phyloP scores from a whole-genome alignment of 2,888 invertebrate species.

The Drosophila paranaensis region DNA sequence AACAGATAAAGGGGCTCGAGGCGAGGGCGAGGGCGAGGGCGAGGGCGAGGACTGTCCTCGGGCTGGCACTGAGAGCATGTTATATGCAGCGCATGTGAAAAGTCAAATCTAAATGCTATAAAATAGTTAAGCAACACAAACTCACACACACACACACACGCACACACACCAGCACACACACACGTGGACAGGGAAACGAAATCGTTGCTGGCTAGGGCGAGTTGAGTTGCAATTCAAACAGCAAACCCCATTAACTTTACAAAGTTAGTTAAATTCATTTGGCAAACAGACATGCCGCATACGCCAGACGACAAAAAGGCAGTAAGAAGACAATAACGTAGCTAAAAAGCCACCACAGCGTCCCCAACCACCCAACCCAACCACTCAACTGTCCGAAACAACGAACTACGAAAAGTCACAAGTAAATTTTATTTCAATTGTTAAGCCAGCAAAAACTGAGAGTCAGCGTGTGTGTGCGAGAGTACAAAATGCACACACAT shows the following conservation, averaged over 20 bases:
- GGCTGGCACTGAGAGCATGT: constrained; percentile 22
- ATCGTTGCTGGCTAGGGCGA: constrained; percentile 10
- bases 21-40: neutral
- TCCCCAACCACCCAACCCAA: constrained; percentile 26
- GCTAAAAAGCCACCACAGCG: constrained; percentile 20
- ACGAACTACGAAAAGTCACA: constrained; percentile 76
- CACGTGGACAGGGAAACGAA: constrained; percentile 9
- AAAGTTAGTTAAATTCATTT: constrained; percentile 81
- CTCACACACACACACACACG: constrained; percentile 2
- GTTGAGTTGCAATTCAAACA: constrained; percentile 70
- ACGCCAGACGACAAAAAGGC: constrained; percentile 42
- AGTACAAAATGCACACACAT: constrained; percentile 43
- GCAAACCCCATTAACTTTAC: constrained; percentile 81
- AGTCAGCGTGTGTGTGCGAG: constrained; percentile 27
- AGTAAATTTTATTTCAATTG: constrained; percentile 81
- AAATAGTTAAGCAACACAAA: constrained; percentile 52
- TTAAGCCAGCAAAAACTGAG: constrained; percentile 68
- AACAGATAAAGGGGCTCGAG: constrained; percentile 33
- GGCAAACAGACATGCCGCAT: constrained; percentile 68
- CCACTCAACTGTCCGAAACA: constrained; percentile 41
- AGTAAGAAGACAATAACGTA: constrained; percentile 49
- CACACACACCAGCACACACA: too few species aligned
- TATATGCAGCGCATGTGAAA: constrained; percentile 65
- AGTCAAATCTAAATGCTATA: constrained; percentile 72
- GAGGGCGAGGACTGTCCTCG: neutral